Evolutionary conservation across 2,113 vertebrate species (phyloP).

Genomic region (Athene cunicularia): DNA sequence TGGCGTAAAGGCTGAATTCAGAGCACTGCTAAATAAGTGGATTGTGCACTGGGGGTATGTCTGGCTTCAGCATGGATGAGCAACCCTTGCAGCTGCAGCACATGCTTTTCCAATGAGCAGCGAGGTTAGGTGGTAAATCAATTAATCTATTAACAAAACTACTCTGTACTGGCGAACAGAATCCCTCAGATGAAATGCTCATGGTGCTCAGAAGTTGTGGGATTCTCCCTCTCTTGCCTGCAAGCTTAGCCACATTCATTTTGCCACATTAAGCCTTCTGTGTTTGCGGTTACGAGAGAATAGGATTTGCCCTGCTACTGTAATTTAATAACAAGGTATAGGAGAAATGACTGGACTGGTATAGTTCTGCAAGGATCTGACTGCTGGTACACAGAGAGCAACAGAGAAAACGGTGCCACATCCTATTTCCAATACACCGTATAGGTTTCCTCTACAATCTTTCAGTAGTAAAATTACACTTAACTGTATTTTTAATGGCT

Average conservation of each 20-base stretch:
- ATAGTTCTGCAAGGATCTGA: background rate
- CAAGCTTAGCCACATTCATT: background rate
- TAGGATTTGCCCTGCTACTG: background rate
- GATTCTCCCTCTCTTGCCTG: background rate
- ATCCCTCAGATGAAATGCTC: background rate
- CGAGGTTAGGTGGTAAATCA: background rate
- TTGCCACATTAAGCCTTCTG: background rate
- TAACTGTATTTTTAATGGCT: background rate
- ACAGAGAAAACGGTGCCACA: background rate
- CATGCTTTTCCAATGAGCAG: background rate
- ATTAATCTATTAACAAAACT: background rate
- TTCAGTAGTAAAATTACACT: background rate
- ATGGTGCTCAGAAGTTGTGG: background rate
- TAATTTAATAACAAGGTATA: background rate
- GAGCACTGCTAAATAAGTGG: background rate
- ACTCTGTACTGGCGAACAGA: background rate
- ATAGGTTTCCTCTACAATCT: background rate
- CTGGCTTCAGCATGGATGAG: background rate
- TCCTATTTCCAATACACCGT: background rate
- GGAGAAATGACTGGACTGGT: background rate
- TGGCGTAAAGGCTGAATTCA: background rate
- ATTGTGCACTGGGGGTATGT: background rate
- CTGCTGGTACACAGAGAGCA: background rate
- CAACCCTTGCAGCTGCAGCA: slow-evolving; percentile 7
- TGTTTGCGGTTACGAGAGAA: background rate